Base-by-base conservation (phyloP, 2,113 vertebrate genomes). In the Amazona guildingii region DNA sequence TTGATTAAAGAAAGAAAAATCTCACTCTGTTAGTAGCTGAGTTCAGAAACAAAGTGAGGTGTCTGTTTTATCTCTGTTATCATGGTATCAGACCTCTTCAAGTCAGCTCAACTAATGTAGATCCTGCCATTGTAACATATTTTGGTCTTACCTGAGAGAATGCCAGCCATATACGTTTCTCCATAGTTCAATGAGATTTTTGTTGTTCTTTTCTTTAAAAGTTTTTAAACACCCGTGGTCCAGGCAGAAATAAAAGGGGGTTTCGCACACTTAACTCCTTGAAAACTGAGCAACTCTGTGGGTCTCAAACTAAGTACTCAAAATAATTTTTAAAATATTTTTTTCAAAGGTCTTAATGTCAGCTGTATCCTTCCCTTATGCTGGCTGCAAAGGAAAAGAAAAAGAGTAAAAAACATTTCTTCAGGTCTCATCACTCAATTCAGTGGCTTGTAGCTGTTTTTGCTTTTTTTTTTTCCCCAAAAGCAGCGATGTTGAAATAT, bases 81-180 rank as follows among this genome's bases (percentile, higher is more conserved):
- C 84, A 94, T 91, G 90, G 90, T 29, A 94, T 89, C 83, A 91
- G 77, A 94, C 55, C 23, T 76, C 75, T 95, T 94, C 55, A 41
- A 91, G 39, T 41, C 72, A 51, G 48, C 59, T 29, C 62, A 83
- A 77, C 57, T 86, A 59, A 68, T 75, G 52, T 76, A 46, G 63
- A 41, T 92, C 43, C 21, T 72, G 61, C n/a, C n/a, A 81, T 24
- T 85, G 59, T 87, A 52, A 59, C 73, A 21, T 41, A 51, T 90
- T 92, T 93, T 83, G 6, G 31, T 92, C 49, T 94, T 79, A 88
- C 52, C 43, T 82, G 70, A 88, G 49, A 39, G 51, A 87, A 91
- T 75, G 49, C 17, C 31, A 85, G 20, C 62, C 68, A 41, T 52
- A 29, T 6, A 35, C 44, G 24, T 78, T 87, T 68, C 51, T 73